Conservation (phyloP, 2,797 vertebrate species). For the Decapterus maruadsi region DNA sequence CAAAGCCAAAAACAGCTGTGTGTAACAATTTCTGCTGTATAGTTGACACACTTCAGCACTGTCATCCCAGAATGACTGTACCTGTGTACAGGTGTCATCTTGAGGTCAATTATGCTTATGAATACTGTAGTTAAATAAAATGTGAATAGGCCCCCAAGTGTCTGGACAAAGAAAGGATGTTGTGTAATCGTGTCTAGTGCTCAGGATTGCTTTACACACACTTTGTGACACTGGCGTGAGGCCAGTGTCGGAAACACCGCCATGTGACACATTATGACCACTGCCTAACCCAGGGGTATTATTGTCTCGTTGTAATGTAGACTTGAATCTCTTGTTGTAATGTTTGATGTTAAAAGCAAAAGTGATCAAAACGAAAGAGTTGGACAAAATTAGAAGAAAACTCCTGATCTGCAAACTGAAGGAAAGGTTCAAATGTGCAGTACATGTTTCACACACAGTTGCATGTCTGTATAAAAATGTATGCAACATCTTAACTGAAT, state of each 20-base stretch:
- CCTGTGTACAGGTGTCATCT: neutral
- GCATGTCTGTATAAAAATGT: no score
- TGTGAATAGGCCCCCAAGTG: neutral
- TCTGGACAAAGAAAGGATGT: slow-evolving; percentile 23
- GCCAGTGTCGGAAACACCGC: neutral
- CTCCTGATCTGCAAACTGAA: neutral
- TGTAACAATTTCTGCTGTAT: neutral
- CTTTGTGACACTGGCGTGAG: neutral
- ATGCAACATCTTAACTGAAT: no score
- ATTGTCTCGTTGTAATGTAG: neutral
- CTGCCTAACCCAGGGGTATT: neutral
- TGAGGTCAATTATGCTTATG: neutral
- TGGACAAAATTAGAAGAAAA: no score
- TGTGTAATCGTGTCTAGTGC: slow-evolving; percentile 5
- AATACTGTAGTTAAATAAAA: neutral
- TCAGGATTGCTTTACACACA: neutral
- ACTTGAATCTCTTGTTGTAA: no score
- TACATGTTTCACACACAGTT: no score
- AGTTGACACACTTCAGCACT: neutral
- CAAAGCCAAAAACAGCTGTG: neutral
- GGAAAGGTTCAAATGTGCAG: no score
- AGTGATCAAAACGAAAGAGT: neutral
- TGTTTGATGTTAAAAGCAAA: neutral
- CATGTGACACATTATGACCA: neutral
- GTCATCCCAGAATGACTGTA: neutral